Conservation (phyloP, 2,113 vertebrate genomes). For the Xyliphius kryptos region DNA sequence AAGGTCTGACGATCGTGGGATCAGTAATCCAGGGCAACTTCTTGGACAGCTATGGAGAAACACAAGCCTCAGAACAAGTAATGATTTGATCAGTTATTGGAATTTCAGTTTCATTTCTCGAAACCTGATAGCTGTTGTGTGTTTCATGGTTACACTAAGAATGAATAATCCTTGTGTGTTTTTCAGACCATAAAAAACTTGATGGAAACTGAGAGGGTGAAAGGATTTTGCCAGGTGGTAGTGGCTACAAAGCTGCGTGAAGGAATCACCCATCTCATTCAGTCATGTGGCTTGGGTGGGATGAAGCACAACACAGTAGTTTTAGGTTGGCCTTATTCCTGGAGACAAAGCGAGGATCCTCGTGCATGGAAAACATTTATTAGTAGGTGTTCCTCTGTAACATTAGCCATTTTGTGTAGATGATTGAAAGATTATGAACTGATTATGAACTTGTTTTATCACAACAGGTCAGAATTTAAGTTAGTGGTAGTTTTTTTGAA, state of each 20-base stretch:
- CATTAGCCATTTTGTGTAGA: not conserved
- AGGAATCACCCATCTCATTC: slow-evolving; percentile 90
- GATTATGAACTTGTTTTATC: no score
- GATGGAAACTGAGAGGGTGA: slow-evolving; percentile 97
- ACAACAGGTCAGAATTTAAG: no score
- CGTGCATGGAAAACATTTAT: slow-evolving; percentile 98
- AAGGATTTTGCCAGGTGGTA: slow-evolving; percentile 96
- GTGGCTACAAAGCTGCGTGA: slow-evolving; percentile 87
- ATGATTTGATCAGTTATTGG: no score
- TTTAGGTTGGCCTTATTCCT: slow-evolving; percentile 95
- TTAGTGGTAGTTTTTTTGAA: no score
- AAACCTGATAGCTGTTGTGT: no score
- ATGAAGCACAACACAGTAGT: slow-evolving; percentile 98
- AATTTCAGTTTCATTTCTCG: no score
- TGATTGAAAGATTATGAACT: not conserved
- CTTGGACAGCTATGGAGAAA: slow-evolving; percentile 89
- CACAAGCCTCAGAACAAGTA: slow-evolving; percentile 96
- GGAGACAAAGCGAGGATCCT: slow-evolving; percentile 97
- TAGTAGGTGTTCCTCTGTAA: slow-evolving; percentile 58
- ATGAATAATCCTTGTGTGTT: slow-evolving; percentile 16
- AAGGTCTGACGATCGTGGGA: slow-evolving; percentile 93
- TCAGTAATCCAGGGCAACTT: slow-evolving; percentile 93
- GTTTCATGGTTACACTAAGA: no score
- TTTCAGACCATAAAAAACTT: slow-evolving; percentile 93
- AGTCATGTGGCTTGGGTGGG: slow-evolving; percentile 92